Evolutionary conservation across 1,140 invertebrate genomes (phyloP).

Genomic region (Tyrophagus putrescentiae): DNA sequence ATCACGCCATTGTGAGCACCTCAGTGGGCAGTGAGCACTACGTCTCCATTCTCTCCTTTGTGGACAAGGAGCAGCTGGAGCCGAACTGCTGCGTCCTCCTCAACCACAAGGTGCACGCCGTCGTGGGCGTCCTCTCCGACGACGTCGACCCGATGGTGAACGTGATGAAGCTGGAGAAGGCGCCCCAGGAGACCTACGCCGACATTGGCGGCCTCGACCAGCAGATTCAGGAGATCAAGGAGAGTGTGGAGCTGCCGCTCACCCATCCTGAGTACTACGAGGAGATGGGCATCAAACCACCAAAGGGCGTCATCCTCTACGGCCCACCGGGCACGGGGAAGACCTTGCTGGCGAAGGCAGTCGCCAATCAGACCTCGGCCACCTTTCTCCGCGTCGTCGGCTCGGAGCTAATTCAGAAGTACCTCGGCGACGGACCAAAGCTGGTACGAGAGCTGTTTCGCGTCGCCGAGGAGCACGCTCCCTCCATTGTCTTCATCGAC

Average conservation of each 20-base stretch:
- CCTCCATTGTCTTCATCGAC: constrained; percentile 99
- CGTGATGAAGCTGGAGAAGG: constrained; percentile 99
- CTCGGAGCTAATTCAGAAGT: constrained; percentile 98
- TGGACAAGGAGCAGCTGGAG: constrained; percentile 98
- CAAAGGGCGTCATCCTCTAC: constrained; percentile 97
- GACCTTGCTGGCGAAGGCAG: constrained; percentile 93
- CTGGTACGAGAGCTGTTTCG: constrained; percentile 91
- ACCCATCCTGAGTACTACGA: constrained; percentile 99
- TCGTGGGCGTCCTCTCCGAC: constrained; percentile 93
- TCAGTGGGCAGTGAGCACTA: constrained; percentile 99
- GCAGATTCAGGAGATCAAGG: constrained; percentile 99
- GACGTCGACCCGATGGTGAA: constrained; percentile 99
- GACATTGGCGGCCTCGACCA: constrained; percentile 99
- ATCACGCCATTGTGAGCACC: constrained; percentile 98
- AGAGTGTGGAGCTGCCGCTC: constrained; percentile 93
- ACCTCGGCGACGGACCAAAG: constrained; percentile 97
- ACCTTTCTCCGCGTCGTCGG: constrained; percentile 97
- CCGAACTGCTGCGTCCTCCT: constrained; percentile 95
- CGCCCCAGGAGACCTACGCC: constrained; percentile 98
- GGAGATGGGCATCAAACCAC: constrained; percentile 99
- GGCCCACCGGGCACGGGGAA: constrained; percentile 95
- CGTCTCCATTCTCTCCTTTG: constrained; percentile 96
- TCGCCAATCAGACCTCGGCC: constrained; percentile 98
- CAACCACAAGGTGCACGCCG: constrained; percentile 97
- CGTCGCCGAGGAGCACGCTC: constrained; percentile 97